Evolutionary conservation across 1,140 invertebrate species (phyloP), one percentile per base, ranked within the genome.

Genomic region (Atta texana): DNA sequence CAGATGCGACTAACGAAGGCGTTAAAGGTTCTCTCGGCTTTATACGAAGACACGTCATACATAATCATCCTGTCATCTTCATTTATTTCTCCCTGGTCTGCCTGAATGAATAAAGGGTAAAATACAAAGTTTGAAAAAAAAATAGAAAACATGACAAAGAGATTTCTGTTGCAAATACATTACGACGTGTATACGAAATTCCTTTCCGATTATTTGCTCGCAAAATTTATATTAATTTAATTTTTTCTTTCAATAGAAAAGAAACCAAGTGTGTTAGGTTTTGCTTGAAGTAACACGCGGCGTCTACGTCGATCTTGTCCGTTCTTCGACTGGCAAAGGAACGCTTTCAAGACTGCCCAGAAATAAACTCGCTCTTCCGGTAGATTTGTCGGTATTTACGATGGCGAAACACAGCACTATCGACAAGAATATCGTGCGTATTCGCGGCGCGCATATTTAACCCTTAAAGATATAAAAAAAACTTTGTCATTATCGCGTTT

Each of bases 331-430:
- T 90, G 86, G 86, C 89, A 90, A 90, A 90, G 85, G 86, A 90
- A 86, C 89, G 89, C 76, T 88, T 86, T 88, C 80, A 88, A 90
- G 89, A 59, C 63, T 84, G 16, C n/a, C 89, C 86, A 66, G 74
- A 90, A 90, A 90, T 90, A 90, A 90, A 90, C 89, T 85, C 76
- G 63, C 69, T 74, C 76, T 90, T 90, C 89, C 86, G 89, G 89
- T 89, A 90, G 85, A 85, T 80, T 84, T 80, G 71, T 39, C 59
- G 59, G 78, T 55, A 78, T 89, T 86, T 77, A 69, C 71, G 80
- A 68, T 72, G 68, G 71, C 63, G 69, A 71, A 74, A 75, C 77
- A 2, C 68, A 10, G 49, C 72, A 59, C 88, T 63, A 85, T 85
- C 75, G 72, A 87, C 87, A n/a, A 86, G 74, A 86, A 85, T 85